These are phyloP conservation scores for Dinoponera quadriceps DNA, from an alignment of 1,140 invertebrate species.

Conservation along the genomic window DNA sequence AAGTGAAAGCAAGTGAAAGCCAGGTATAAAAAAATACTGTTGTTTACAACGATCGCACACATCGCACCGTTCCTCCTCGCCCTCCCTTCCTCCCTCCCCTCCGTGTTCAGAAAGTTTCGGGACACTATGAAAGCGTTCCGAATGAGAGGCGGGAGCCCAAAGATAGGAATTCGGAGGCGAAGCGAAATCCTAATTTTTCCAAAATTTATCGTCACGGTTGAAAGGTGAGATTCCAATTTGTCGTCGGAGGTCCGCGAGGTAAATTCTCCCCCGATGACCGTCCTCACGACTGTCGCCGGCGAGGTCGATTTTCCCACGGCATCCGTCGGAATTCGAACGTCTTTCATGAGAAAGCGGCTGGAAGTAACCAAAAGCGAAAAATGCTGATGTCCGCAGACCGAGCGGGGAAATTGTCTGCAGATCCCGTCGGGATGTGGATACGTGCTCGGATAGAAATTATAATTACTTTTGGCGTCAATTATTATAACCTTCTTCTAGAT, in stretches of 20 bases:
- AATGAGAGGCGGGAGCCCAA: background rate
- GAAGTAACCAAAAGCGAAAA: background rate
- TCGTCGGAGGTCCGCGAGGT: background rate
- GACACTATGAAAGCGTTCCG: too few species aligned
- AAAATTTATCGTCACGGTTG: slow-evolving; percentile 23
- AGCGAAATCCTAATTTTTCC: background rate
- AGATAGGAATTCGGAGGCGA: background rate
- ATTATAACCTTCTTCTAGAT: too few species aligned
- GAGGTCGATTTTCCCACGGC: background rate
- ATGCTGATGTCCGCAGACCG: slow-evolving; percentile 17
- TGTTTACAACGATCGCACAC: too few species aligned
- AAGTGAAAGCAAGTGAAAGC: slow-evolving; percentile 58
- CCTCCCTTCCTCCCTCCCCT: background rate
- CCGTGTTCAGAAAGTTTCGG: too few species aligned
- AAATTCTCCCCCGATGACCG: background rate
- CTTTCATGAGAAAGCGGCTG: background rate
- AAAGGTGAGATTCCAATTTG: slow-evolving; percentile 9
- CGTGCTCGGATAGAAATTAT: too few species aligned
- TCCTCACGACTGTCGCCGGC: background rate
- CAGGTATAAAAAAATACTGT: too few species aligned
- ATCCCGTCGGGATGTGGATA: too few species aligned
- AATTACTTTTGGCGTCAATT: too few species aligned
- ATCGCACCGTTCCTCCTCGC: background rate
- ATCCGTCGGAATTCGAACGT: background rate
- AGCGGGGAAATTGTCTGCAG: too few species aligned